phyloP scores from a whole-genome alignment of 2,888 invertebrate species.

The Synergus itoensis region DNA sequence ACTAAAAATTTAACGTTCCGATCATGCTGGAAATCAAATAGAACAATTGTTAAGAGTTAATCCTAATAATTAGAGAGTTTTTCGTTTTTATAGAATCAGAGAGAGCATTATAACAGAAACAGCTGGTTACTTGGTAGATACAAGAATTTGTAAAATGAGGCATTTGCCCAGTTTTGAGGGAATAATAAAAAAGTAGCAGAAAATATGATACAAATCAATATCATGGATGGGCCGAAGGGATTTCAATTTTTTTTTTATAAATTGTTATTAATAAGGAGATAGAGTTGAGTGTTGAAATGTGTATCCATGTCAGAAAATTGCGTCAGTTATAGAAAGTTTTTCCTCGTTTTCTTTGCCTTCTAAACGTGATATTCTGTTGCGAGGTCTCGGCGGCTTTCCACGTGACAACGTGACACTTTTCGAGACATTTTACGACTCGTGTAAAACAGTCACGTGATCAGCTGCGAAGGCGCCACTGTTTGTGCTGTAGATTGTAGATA shows the following conservation, averaged over 20 bases:
- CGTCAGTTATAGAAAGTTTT: constrained; percentile 1
- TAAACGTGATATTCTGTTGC: constrained; percentile 35
- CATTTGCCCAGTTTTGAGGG: neutral
- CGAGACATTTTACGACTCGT: constrained; percentile 39
- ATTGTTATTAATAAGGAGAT: neutral
- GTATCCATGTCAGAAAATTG: constrained; percentile 6
- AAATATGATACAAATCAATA: neutral
- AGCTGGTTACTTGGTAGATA: neutral
- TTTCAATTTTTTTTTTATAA: neutral
- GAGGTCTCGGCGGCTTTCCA: constrained; percentile 24
- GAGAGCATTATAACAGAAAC: neutral
- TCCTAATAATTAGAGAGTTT: neutral
- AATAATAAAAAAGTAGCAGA: neutral
- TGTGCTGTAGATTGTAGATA: constrained; percentile 39
- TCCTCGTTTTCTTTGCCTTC: constrained; percentile 19
- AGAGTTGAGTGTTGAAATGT: neutral
- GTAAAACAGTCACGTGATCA: constrained; percentile 41
- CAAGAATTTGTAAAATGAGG: neutral
- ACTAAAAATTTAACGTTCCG: neutral
- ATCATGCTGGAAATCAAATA: constrained; percentile 14
- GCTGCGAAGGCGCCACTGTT: constrained; percentile 38
- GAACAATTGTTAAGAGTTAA: neutral
- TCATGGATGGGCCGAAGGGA: neutral
- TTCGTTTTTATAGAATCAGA: neutral
- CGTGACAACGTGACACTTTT: constrained; percentile 42